Conservation (phyloP, 2,888 invertebrate species). For the Liopterus haemorrhoidalis region DNA sequence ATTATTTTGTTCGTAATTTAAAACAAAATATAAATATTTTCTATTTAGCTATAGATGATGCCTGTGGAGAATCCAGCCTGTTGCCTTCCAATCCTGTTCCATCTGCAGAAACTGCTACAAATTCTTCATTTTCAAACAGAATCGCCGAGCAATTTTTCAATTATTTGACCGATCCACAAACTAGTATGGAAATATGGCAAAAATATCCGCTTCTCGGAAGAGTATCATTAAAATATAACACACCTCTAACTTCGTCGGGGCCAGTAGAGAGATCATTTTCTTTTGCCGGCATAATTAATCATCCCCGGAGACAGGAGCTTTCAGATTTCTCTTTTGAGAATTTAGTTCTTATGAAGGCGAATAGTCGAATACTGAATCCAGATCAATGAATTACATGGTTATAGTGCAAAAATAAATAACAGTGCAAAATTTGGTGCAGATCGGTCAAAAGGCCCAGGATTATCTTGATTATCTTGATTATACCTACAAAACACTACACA, state of each 20-base stretch:
- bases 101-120: neutral
- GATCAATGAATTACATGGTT: no score
- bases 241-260: conserved; percentile 1
- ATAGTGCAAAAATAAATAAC: no score
- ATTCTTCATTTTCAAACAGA: neutral
- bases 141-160: neutral
- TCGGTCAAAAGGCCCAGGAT: no score
- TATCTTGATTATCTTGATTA: no score
- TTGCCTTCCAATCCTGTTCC: neutral
- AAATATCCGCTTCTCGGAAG: conserved; percentile 3
- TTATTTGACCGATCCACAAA: neutral
- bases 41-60: no score
- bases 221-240: conserved; percentile 6
- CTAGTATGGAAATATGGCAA: neutral
- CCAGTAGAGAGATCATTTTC: conserved; percentile 6
- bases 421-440: no score
- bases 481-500: no score
- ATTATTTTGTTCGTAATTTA: no score
- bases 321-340: conserved; percentile 4
- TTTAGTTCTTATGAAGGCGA: conserved; percentile 1
- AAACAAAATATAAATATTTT: no score
- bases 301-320: neutral
- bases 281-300: neutral
- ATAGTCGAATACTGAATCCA: no score
- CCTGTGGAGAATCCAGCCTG: no score